Percentiles rank a stretch among this genome's conserved stretches.
Evolutionary conservation across 2,888 invertebrate genomes (phyloP).

Genomic region (Drosophila bunnanda): DNA sequence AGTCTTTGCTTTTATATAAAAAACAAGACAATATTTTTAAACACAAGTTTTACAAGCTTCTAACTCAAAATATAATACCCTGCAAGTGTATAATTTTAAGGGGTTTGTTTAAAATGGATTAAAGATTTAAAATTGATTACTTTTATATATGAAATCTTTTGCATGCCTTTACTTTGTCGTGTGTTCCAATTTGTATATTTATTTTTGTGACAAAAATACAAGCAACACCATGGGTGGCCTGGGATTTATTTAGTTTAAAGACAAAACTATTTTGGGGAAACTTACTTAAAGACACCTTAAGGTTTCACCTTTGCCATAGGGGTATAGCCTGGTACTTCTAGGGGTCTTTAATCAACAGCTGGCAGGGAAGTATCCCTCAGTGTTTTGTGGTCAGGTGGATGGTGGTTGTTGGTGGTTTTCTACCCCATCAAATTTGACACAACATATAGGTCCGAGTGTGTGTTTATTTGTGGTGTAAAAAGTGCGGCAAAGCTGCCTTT

Average conservation of each 20-base stretch:
- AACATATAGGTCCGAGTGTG: not conserved
- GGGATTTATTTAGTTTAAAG: not conserved
- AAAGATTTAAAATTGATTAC: too few species aligned
- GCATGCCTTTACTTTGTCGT: not conserved
- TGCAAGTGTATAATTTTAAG: too few species aligned
- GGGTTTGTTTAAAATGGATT: not conserved
- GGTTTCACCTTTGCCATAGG: slow-evolving; percentile 2
- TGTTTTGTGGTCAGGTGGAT: slow-evolving; percentile 13
- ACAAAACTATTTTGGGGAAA: not conserved
- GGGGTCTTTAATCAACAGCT: not conserved
- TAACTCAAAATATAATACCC: too few species aligned
- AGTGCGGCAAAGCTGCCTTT: slow-evolving; percentile 25
- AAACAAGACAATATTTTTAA: too few species aligned
- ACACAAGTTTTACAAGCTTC: too few species aligned
- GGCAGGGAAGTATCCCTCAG: slow-evolving; percentile 36
- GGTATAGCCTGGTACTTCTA: slow-evolving; percentile 13
- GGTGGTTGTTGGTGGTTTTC: slow-evolving; percentile 27
- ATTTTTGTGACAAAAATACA: not conserved
- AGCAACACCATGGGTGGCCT: not conserved
- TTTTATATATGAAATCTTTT: not conserved
- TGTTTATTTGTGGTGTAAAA: slow-evolving; percentile 7
- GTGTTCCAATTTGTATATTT: not conserved
- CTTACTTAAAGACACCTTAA: not conserved
- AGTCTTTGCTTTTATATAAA: not conserved
- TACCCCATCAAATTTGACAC: slow-evolving; percentile 29